phyloP scores from a whole-genome alignment of 2,113 vertebrate species.

The Alouatta palliata region DNA sequence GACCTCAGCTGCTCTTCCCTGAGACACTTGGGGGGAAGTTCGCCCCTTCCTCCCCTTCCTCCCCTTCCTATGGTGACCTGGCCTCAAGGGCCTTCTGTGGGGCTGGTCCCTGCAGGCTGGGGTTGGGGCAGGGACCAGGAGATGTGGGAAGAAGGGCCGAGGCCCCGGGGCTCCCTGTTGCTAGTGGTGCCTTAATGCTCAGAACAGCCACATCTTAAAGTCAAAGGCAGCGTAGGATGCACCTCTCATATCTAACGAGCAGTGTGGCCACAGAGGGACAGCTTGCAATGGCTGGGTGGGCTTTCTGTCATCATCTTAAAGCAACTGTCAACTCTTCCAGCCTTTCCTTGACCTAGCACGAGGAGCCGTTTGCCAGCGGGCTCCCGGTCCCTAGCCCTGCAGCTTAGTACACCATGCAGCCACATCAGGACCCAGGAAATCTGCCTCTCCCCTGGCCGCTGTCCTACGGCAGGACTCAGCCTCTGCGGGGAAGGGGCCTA shows the following conservation, averaged over 20 bases:
- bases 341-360: background rate
- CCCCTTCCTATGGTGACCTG: no score
- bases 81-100: accelerated
- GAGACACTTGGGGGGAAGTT: background rate
- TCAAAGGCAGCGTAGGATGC: no score
- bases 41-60: no score
- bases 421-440: no score
- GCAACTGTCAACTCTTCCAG: background rate
- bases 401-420: background rate
- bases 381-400: background rate
- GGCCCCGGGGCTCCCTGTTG: background rate
- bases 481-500: no score
- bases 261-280: background rate
- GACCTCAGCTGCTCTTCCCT: background rate
- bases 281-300: background rate
- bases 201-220: background rate
- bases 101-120: background rate
- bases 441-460: background rate
- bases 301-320: background rate
- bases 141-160: background rate
- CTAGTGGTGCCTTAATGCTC: background rate
- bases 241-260: no score
- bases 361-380: no score
- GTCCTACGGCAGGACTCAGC: background rate
- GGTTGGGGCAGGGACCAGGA: background rate